Evolutionary conservation across 92 coral and sea anemone species (phyloP).

Genomic region (Parazoanthus swiftii): DNA sequence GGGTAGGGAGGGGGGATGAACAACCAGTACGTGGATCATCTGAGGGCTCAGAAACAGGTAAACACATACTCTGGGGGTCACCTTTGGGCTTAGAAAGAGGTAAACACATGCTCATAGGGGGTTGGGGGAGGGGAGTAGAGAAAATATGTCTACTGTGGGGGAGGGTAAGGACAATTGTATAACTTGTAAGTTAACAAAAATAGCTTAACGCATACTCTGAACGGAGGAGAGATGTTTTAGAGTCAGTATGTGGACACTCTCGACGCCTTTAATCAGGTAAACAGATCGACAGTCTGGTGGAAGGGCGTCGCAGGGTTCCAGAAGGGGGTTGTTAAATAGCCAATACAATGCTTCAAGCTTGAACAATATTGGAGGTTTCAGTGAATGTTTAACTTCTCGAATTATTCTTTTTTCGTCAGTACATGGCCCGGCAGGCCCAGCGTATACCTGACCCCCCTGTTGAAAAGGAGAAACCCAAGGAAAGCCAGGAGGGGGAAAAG

Average conservation of each 20-base stretch:
- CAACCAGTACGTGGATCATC: too few relatives aligned
- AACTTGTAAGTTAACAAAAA: conserved; percentile 2
- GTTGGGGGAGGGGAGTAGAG: too few relatives aligned
- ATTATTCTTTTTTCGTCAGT: conserved; percentile 39
- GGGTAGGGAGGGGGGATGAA: too few relatives aligned
- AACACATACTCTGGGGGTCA: conserved; percentile 16
- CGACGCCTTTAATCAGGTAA: conserved; percentile 77
- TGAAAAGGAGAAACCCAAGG: conserved; percentile 57
- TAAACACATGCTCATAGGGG: neutral
- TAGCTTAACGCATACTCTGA: neutral
- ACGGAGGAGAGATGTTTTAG: neutral
- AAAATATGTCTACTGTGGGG: too few relatives aligned
- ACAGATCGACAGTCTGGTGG: neutral
- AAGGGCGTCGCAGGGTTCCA: too few relatives aligned
- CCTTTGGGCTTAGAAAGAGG: conserved; percentile 27
- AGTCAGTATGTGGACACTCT: conserved; percentile 73
- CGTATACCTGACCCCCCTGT: conserved; percentile 88
- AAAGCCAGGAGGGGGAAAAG: conserved; percentile 45
- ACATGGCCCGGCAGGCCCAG: conserved; percentile 60
- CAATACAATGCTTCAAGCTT: too few relatives aligned
- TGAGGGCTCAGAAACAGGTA: too few relatives aligned
- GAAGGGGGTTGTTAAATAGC: neutral
- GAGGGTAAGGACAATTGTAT: too few relatives aligned
- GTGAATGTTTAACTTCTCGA: neutral
- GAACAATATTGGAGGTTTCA: neutral